Percentiles rank a stretch among this genome's conserved stretches.
Evolutionary conservation across 2,113 vertebrate genomes (phyloP).

Genomic region (Trogon surrucura): DNA sequence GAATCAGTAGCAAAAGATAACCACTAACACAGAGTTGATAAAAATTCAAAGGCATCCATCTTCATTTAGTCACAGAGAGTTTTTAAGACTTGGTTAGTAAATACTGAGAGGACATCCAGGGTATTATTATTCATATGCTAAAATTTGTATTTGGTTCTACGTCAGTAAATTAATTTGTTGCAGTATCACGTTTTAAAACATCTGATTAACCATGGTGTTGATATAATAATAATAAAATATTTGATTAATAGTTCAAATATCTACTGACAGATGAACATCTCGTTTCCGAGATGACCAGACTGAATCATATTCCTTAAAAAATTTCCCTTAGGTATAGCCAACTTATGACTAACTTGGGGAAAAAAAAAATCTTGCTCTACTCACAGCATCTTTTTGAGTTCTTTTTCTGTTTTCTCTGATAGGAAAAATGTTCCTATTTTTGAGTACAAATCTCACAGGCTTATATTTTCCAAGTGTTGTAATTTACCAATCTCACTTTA

Average conservation of each 20-base stretch:
- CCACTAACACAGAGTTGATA: background rate
- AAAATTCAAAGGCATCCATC: background rate
- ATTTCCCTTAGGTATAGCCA: slow-evolving; percentile 15
- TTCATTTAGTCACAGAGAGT: background rate
- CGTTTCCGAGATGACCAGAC: slow-evolving; percentile 54
- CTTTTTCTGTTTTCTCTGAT: background rate
- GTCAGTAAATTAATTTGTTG: background rate
- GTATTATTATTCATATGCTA: background rate
- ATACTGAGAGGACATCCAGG: background rate
- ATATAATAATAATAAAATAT: slow-evolving; percentile 14
- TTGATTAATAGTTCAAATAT: slow-evolving; percentile 25
- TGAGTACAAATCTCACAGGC: background rate
- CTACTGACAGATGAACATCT: slow-evolving; percentile 24
- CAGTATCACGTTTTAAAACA: background rate
- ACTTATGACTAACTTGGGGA: slow-evolving; percentile 25
- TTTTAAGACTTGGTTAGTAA: background rate
- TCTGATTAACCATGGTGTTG: background rate
- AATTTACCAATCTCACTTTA: slow-evolving; percentile 54
- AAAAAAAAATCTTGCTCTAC: background rate
- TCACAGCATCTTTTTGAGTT: background rate
- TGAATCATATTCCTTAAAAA: background rate
- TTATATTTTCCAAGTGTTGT: slow-evolving; percentile 5
- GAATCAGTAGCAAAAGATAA: background rate
- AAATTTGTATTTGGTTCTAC: background rate
- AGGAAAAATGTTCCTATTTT: background rate